Conservation (phyloP, 2,113 vertebrate genomes). For the Sebastes schlegelii region DNA sequence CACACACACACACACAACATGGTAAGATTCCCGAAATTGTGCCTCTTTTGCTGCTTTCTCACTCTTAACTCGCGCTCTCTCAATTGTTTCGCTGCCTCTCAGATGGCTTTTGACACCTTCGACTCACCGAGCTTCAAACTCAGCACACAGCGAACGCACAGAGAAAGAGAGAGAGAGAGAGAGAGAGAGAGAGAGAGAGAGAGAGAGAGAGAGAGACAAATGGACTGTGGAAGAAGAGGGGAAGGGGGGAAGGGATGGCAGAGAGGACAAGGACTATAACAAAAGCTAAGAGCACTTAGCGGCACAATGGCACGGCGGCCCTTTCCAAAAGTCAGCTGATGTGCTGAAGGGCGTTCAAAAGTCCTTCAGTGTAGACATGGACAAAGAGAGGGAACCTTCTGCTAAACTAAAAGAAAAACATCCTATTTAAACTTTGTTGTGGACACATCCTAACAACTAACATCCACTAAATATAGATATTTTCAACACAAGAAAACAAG, state of each 20-base stretch:
- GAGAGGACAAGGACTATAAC: constrained; percentile 76
- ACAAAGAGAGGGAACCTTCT: constrained; percentile 62
- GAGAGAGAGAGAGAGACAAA: constrained; percentile 45
- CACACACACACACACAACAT: constrained; percentile 10
- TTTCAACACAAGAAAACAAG: neutral
- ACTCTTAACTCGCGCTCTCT: constrained; percentile 48
- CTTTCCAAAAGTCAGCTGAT: constrained; percentile 78
- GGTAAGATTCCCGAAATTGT: constrained; percentile 38
- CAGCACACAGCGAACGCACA: constrained; percentile 37
- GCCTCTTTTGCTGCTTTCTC: constrained; percentile 49
- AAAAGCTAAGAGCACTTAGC: constrained; percentile 83
- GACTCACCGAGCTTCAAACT: constrained; percentile 61
- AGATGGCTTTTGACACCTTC: constrained; percentile 81
- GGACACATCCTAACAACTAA: neutral
- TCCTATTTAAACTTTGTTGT: constrained; percentile 42
- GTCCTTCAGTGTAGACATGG: constrained; percentile 63
- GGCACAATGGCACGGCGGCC: constrained; percentile 71
- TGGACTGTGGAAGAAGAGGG: constrained; percentile 56
- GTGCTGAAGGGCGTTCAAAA: constrained; percentile 74
- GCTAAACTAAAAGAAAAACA: constrained; percentile 50
- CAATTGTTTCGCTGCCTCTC: constrained; percentile 63
- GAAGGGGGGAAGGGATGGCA: constrained; percentile 56
- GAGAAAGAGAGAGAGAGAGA: neutral
- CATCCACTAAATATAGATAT: constrained; percentile 10
- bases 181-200: constrained; percentile 14